Evolutionary conservation across 2,888 invertebrate genomes (phyloP), one percentile per base, ranked within the genome.

Genomic region (Rhimphoctona megacephalus): DNA sequence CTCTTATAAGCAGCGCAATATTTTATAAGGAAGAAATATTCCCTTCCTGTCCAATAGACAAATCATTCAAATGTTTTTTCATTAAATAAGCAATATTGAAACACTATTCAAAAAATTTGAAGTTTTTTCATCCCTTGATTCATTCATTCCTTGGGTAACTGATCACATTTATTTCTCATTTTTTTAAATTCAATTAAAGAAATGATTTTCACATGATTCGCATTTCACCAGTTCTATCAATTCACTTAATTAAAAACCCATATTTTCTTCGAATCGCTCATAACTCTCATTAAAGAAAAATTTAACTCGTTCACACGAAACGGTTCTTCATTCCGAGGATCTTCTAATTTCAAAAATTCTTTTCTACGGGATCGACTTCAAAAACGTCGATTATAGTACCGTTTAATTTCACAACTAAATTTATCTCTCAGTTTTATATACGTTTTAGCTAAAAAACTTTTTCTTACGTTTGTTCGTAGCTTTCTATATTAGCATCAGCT

Each of bases 341-440:
- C n/a, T 57, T 43, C 54, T 77, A 77, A 11, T 67, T 78, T 11
- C 22, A 57, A 64, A n/a, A 19, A 66, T 19, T 73, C 14, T 39
- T 67, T 33, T 52, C 61, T 22, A n/a, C 66, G 67, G 19, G 46
- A 57, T 81, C 74, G 67, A 43, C 39, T 67, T 64, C 33, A 43
- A 73, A 78, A 81, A 73, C 49, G 11, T 74, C 73, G 72, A 81
- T 81, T 39, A 77, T 86, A 86, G 83, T 81, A 73, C 86, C 86
- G 86, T 86, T 86, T 64, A 33, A 69, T 67, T 72, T 81, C n/a
- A 69, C 70, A 83, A 70, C 46, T 72, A 82, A 79, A 36, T 33
- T 66, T 22, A 64, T 83, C 57, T 25, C 70, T 67, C 52, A 74
- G 72, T 36, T 52, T 36, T 49, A 66, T 19, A 22, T 81, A 76